Evolutionary conservation across 2,888 invertebrate species (phyloP), one percentile per base, ranked within the genome.

Genomic region (Athalia cordata): DNA sequence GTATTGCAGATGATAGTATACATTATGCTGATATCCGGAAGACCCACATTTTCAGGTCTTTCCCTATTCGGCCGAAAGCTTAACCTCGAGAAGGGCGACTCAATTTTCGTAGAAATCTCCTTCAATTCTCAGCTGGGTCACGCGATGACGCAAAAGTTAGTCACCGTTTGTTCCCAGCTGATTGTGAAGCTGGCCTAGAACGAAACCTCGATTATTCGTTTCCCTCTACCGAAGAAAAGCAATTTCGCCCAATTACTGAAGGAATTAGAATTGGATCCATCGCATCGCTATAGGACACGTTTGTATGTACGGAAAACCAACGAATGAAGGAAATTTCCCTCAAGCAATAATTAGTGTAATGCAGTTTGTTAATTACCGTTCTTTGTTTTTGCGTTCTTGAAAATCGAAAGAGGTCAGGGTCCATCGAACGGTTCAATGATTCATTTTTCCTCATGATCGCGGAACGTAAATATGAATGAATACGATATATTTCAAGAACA

Each of bases 201-300:
- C 29, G 29, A 7, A 55, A n/a, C n/a, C 55, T 9, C 6, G 9
- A 11, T n/a, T n/a, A 11, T n/a, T n/a, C 5, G 52, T 52, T 52
- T 68, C 13, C 72, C 72, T 9, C 59, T 59, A 57, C 59, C 57
- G 72, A 57, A 59, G 52, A 59, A 72, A 72, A 72, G 45, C 72
- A 72, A 72, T 72, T 72, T 72, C 59, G 59, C 57, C 72, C 72
- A 72, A 59, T 72, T 72, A 59, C 72, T 59, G 2, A 29, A 29
- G 72, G 59, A 72, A 72, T 72, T 72, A 72, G 57, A 72, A 72
- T 72, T 59, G 57, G 72, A 72, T 72, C 72, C 72, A 59, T 72
- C 72, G 72, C 15, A 9, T 52, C 57, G n/a, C 55, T 15, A 55
- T 5, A 47, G 8, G 72, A 4, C 43, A 59, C 59, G 47, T 15